These are phyloP conservation scores for Propithecus deckenii DNA, from an alignment of 2,797 vertebrate genomes.

Conservation along the genomic window DNA sequence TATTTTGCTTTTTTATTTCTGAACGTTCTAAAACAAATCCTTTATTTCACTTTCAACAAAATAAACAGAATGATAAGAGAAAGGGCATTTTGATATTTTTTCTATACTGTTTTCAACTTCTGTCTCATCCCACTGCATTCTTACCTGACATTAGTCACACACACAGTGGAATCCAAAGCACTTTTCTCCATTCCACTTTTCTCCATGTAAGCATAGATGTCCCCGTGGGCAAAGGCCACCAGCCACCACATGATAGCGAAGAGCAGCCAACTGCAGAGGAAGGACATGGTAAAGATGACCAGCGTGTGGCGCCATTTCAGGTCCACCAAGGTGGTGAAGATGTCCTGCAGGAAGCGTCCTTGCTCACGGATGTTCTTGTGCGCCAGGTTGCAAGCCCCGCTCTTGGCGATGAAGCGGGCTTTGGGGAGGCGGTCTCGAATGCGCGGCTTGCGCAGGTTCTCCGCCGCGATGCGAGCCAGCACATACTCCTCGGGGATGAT, in stretches of 20 bases:
- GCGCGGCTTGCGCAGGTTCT: conserved; percentile 94
- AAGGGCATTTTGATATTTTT: background rate
- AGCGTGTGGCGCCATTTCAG: conserved; percentile 98
- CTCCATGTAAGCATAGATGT: conserved; percentile 87
- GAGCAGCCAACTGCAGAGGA: conserved; percentile 98
- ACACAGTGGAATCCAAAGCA: conserved; percentile 83
- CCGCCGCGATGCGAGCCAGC: conserved; percentile 91
- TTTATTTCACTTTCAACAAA: background rate
- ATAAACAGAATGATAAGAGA: background rate
- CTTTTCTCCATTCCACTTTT: conserved; percentile 56
- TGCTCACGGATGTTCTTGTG: conserved; percentile 99
- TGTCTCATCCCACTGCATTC: conserved; percentile 50
- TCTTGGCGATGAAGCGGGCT: conserved; percentile 98
- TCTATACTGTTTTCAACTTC: background rate
- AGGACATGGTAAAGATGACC: conserved; percentile 98
- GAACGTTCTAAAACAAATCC: background rate
- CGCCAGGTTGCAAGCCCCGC: conserved; percentile 96
- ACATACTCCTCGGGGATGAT: conserved; percentile 99
- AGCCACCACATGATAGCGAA: conserved; percentile 99
- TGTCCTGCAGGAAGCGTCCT: conserved; percentile 97
- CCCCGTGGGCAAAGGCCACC: conserved; percentile 96
- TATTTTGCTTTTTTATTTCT: background rate
- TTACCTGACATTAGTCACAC: conserved; percentile 95
- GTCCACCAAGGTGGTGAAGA: conserved; percentile 98
- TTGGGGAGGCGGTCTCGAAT: conserved; percentile 94